Evolutionary conservation across 2,113 vertebrate genomes (phyloP).

Genomic region (Apteryx mantelli): DNA sequence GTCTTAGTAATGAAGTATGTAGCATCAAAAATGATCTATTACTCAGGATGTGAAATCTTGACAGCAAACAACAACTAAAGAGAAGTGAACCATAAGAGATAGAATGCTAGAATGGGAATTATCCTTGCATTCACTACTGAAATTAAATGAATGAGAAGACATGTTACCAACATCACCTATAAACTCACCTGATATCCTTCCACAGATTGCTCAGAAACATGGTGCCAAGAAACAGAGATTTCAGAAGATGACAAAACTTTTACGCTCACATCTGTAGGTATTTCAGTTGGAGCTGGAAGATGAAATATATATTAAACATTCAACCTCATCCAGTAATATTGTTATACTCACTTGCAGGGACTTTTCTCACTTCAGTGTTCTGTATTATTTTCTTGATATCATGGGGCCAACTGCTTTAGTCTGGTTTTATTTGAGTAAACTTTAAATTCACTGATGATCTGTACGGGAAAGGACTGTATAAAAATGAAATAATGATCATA

Average conservation of each 20-base stretch:
- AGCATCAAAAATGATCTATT: not conserved
- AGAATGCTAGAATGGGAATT: not conserved
- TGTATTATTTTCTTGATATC: not conserved
- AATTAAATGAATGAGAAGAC: not conserved
- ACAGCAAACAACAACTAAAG: not conserved
- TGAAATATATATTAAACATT: conserved; percentile 2
- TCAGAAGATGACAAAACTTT: conserved; percentile 89
- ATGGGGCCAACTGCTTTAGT: not conserved
- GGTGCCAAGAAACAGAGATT: conserved; percentile 87
- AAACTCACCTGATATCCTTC: conserved; percentile 91
- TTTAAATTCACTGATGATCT: not conserved
- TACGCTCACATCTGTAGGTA: conserved; percentile 77
- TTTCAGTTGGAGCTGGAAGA: conserved; percentile 85
- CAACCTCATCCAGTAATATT: not conserved
- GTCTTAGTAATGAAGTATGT: not conserved
- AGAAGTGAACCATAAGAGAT: not conserved
- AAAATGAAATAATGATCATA: not conserved
- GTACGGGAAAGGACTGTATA: not conserved
- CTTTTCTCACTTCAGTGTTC: not conserved
- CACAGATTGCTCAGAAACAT: conserved; percentile 80
- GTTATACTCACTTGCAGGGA: not conserved
- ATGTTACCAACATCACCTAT: not conserved
- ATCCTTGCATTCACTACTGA: not conserved
- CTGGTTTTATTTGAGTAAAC: not conserved
- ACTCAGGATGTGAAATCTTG: not conserved